Conservation (phyloP, 2,888 invertebrate genomes). For the Therioaphis trifolii region DNA sequence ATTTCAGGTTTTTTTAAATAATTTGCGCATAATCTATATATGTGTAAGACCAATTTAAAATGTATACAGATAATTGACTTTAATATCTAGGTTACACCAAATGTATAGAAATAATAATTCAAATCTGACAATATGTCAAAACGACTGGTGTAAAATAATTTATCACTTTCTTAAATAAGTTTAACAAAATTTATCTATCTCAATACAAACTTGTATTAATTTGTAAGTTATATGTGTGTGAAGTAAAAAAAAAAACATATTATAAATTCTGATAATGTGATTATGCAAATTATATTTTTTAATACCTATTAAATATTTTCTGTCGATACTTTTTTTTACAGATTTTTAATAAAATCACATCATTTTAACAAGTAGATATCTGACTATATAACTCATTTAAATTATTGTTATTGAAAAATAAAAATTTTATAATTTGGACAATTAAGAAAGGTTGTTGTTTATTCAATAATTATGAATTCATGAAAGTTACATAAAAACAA, state of each 20-base stretch:
- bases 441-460: too few relatives aligned
- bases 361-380: too few relatives aligned
- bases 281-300: not conserved
- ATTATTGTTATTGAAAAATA: too few relatives aligned
- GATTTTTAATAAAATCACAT: too few relatives aligned
- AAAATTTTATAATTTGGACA: too few relatives aligned
- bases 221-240: not conserved
- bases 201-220: not conserved
- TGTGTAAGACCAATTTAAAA: not conserved
- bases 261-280: not conserved
- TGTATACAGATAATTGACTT: not conserved
- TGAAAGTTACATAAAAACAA: too few relatives aligned
- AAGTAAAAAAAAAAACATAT: slow-evolving; percentile 4
- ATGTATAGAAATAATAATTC: not conserved
- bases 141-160: not conserved
- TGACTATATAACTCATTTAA: too few relatives aligned
- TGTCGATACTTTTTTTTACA: too few relatives aligned
- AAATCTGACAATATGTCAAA: not conserved
- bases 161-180: not conserved
- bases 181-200: not conserved
- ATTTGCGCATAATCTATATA: slow-evolving; percentile 25
- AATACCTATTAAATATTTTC: not conserved
- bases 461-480: too few relatives aligned
- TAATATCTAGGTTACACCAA: not conserved
- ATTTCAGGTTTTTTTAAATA: slow-evolving; percentile 35